Evolutionary conservation across 1,140 invertebrate species (phyloP).

Genomic region (Branchinecta lynchi): DNA sequence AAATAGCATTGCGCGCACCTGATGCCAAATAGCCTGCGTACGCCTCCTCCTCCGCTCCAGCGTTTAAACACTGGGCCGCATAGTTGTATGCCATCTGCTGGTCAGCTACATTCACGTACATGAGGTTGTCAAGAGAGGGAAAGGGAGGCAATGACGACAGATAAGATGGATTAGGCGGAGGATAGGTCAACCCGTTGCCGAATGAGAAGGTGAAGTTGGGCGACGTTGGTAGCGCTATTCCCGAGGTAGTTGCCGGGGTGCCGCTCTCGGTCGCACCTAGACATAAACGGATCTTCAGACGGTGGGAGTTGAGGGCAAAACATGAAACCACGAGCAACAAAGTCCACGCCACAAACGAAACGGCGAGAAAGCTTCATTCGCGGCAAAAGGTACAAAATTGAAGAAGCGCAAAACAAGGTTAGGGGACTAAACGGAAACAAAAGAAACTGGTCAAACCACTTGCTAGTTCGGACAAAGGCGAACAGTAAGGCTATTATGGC

Average conservation of each 20-base stretch:
- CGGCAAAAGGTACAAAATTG: no score
- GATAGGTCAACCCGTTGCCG: neutral
- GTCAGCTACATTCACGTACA: neutral
- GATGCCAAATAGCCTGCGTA: neutral
- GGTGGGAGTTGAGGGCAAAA: no score
- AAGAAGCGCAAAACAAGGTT: no score
- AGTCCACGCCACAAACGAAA: no score
- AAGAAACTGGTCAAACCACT: no score
- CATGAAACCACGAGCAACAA: no score
- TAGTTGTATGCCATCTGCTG: neutral
- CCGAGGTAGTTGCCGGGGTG: neutral
- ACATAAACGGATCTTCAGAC: neutral
- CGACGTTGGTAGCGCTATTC: neutral
- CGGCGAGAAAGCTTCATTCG: no score
- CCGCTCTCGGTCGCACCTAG: neutral
- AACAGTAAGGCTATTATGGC: constrained; percentile 11
- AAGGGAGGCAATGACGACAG: neutral
- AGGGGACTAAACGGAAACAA: no score
- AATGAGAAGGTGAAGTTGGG: constrained; percentile 2
- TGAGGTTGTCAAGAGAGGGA: constrained; percentile 2
- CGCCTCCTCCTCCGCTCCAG: neutral
- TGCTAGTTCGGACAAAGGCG: constrained; percentile 10
- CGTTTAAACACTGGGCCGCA: neutral
- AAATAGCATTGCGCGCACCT: constrained; percentile 1
- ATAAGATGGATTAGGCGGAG: neutral